These are phyloP conservation scores for Drosophila neonasuta DNA, from an alignment of 2,888 invertebrate genomes.

Conservation along the genomic window DNA sequence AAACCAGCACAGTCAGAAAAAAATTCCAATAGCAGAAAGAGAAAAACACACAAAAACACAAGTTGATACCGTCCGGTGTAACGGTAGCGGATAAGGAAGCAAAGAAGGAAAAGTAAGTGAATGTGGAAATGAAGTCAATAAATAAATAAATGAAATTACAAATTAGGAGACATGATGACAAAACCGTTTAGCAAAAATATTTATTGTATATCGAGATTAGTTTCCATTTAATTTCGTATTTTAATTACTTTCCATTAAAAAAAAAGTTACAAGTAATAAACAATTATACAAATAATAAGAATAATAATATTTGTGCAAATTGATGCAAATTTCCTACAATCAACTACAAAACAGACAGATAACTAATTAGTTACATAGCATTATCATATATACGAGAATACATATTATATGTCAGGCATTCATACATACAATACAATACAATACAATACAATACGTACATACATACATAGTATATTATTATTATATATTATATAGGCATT, in stretches of 20 bases:
- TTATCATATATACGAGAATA: conserved; percentile 2
- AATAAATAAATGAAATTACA: conserved; percentile 15
- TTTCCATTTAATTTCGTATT: conserved; percentile 2
- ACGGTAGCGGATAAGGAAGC: conserved; percentile 30
- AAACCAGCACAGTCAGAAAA: conserved; percentile 10
- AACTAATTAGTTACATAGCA: conserved; percentile 30
- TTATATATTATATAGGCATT: conserved; percentile 34
- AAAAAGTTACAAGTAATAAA: conserved; percentile 10
- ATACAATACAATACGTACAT: conserved; percentile 20
- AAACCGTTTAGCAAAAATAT: background rate
- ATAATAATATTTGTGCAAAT: conserved; percentile 43
- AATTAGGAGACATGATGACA: conserved; percentile 5
- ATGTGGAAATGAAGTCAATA: conserved; percentile 40
- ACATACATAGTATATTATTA: conserved; percentile 5
- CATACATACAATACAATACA: conserved; percentile 11
- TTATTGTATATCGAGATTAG: background rate
- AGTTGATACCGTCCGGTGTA: conserved; percentile 58
- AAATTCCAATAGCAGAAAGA: conserved; percentile 1
- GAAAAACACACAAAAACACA: conserved; percentile 14
- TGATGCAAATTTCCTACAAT: conserved; percentile 67
- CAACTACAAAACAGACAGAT: conserved; percentile 46
- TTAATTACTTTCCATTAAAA: background rate
- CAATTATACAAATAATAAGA: conserved; percentile 2
- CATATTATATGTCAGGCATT: conserved; percentile 4
- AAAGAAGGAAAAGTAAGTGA: background rate